phyloP scores from a whole-genome alignment of 2,888 invertebrate genomes.

The Mystacides longicornis region DNA sequence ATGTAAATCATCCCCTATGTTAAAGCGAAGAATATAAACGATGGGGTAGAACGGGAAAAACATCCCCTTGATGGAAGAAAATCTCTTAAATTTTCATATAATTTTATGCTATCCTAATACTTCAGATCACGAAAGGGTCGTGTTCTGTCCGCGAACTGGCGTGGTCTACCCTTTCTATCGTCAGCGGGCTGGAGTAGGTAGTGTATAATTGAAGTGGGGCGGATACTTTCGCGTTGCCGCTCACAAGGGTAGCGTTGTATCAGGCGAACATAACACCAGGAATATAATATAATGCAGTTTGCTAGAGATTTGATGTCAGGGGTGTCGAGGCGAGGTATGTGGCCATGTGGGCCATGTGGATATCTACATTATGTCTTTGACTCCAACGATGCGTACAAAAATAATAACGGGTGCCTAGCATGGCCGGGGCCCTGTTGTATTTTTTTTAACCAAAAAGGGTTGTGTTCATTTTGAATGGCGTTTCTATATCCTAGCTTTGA shows the following conservation, averaged over 20 bases:
- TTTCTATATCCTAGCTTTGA: no score
- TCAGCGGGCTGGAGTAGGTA: slow-evolving; percentile 10
- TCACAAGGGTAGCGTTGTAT: slow-evolving; percentile 9
- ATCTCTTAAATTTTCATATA: slow-evolving; percentile 18
- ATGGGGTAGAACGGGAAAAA: background rate
- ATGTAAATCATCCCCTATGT: background rate
- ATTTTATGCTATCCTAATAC: slow-evolving; percentile 18
- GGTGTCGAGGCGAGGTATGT: no score
- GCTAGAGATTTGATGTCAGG: no score
- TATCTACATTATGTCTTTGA: no score
- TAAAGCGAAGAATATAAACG: background rate
- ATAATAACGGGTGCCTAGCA: no score
- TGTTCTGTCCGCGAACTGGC: slow-evolving; percentile 16
- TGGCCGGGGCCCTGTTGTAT: no score
- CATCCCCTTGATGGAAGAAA: slow-evolving; percentile 5
- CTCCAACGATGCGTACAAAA: no score
- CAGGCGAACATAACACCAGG: background rate
- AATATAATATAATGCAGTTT: no score
- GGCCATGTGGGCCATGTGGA: no score
- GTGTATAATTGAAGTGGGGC: slow-evolving; percentile 17
- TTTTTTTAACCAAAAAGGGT: no score
- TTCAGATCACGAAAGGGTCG: slow-evolving; percentile 22
- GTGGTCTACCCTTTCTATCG: slow-evolving; percentile 13
- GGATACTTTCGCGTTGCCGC: slow-evolving; percentile 8
- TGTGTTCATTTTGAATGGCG: no score